phyloP scores from a whole-genome alignment of 2,797 vertebrate genomes.

The Ceyx erithaca region DNA sequence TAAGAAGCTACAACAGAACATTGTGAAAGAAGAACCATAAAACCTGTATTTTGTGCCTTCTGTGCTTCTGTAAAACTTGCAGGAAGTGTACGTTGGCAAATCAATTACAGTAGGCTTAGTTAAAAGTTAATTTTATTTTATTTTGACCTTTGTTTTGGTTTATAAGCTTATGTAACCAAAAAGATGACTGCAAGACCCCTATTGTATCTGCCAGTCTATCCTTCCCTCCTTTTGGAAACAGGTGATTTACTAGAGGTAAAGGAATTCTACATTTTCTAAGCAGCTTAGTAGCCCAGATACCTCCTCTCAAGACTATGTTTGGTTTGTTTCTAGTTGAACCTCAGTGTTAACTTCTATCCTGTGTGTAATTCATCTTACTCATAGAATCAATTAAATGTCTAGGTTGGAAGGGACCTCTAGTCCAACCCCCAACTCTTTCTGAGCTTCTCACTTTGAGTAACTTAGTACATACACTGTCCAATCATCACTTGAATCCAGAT shows the following conservation, averaged over 20 bases:
- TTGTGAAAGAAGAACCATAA: background rate
- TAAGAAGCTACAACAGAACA: background rate
- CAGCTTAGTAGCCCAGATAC: background rate
- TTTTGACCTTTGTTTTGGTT: background rate
- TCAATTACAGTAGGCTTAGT: background rate
- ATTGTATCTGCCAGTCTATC: background rate
- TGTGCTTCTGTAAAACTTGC: background rate
- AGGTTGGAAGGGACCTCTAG: too few relatives aligned
- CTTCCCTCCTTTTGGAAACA: background rate
- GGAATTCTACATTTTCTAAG: background rate
- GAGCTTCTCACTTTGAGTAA: background rate
- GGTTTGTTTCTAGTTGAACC: background rate
- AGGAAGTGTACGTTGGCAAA: background rate
- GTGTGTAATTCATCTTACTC: background rate
- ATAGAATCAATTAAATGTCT: too few relatives aligned
- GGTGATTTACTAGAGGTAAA: background rate
- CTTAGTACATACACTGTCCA: background rate
- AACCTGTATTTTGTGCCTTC: background rate
- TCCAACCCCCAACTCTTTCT: too few relatives aligned
- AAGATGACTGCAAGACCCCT: background rate
- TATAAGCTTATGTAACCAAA: background rate
- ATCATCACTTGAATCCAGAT: background rate
- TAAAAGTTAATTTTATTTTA: background rate
- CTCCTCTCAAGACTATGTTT: background rate
- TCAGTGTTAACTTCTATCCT: background rate